phyloP scores from a whole-genome alignment of 64 coral and sea anemone species.

The Stichodactyla helianthus region DNA sequence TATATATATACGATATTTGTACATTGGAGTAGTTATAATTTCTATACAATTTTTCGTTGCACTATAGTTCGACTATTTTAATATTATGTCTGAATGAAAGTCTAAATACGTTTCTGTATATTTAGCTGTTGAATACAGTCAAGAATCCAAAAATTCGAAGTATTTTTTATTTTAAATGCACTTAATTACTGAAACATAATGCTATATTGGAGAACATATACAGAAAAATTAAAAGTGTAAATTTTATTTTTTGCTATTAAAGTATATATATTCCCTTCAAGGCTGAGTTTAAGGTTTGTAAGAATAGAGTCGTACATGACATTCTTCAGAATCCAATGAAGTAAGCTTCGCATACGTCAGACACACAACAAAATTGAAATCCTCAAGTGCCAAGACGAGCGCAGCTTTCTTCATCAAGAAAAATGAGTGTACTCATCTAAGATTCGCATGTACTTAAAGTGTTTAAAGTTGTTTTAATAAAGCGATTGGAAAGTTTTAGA shows the following conservation, averaged over 20 bases:
- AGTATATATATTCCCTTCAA: conserved; percentile 67
- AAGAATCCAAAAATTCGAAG: conserved; percentile 92
- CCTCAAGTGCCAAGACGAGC: not conserved
- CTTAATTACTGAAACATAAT: conserved; percentile 73
- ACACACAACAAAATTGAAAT: not conserved
- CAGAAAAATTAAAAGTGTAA: conserved; percentile 87
- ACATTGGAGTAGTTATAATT: conserved; percentile 94
- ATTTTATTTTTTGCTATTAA: conserved; percentile 99
- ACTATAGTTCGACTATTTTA: conserved; percentile 99
- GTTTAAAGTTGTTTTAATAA: conserved; percentile 28
- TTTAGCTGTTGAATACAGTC: conserved; percentile 68
- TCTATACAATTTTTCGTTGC: conserved; percentile 99
- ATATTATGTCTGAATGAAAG: conserved; percentile 57
- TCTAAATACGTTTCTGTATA: conserved; percentile 62
- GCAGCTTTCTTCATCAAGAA: not conserved
- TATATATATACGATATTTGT: conserved; percentile 94
- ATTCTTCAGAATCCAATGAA: not conserved
- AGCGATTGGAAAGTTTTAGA: conserved; percentile 6
- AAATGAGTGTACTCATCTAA: not conserved
- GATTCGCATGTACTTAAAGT: not conserved
- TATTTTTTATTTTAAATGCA: conserved; percentile 99
- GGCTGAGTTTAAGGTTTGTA: conserved; percentile 36
- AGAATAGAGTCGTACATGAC: not conserved
- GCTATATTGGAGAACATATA: conserved; percentile 87
- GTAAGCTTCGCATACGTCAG: not conserved